A percentile compares a stretch with the other conserved stretches of the same genome.
phyloP scores from a whole-genome alignment of 2,113 vertebrate genomes.

The Edolisoma coerulescens region DNA sequence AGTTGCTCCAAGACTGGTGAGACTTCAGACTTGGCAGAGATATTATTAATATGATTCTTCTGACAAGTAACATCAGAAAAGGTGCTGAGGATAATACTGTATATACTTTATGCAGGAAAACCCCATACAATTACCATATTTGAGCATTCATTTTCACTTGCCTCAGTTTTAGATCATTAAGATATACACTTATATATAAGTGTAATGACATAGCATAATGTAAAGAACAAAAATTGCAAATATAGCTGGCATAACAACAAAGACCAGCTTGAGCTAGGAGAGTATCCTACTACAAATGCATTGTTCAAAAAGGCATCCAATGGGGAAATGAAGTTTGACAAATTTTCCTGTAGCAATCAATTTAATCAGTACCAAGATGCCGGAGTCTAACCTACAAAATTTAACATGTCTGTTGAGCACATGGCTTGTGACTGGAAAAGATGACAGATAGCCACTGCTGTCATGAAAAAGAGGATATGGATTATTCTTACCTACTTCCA shows the following conservation, averaged over 20 bases:
- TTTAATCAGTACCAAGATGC: neutral
- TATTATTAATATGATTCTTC: neutral
- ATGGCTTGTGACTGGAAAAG: neutral
- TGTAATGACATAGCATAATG: neutral
- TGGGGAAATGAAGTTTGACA: neutral
- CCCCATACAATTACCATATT: neutral
- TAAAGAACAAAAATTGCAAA: neutral
- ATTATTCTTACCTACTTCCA: neutral
- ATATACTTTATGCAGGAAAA: neutral
- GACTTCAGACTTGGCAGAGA: neutral
- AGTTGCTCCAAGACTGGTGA: neutral
- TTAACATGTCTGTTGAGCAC: neutral
- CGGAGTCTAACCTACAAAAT: neutral
- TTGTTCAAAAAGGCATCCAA: neutral
- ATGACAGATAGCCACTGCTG: neutral
- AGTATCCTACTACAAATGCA: neutral
- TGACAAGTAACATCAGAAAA: neutral
- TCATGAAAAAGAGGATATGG: neutral
- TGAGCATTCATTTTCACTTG: neutral
- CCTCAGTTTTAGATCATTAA: neutral
- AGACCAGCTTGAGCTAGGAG: neutral
- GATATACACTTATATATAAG: neutral
- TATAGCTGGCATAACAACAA: neutral
- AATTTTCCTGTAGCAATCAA: neutral
- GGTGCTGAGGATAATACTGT: neutral